These are phyloP conservation scores for Cliona cf. orientalis DNA, from an alignment of 37 sponge, comb jelly and placozoan genomes.

Conservation along the genomic window DNA sequence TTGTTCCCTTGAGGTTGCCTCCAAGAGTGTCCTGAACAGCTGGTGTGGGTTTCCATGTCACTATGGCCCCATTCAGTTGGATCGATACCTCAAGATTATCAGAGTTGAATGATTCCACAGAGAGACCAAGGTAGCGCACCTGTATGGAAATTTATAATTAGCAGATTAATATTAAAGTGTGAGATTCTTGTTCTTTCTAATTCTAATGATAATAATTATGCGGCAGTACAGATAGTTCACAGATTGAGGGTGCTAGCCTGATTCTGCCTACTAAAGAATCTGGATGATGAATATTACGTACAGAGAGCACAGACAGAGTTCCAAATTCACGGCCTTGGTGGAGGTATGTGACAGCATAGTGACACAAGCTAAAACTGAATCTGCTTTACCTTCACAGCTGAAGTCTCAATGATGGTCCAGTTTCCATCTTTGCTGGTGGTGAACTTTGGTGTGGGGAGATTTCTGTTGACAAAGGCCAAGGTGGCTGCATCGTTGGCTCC, in stretches of 20 bases:
- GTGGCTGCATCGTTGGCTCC: slow-evolving; percentile 44
- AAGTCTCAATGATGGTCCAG: slow-evolving; percentile 40
- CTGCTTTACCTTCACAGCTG: slow-evolving; percentile 45
- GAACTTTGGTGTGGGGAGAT: slow-evolving; percentile 49
- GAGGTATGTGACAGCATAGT: no score
- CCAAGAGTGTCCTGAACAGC: slow-evolving; percentile 20
- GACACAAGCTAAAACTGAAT: no score
- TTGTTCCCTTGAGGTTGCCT: slow-evolving; percentile 72
- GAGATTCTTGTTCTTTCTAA: no score
- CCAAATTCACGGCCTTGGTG: no score
- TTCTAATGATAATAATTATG: no score
- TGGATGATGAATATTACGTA: no score
- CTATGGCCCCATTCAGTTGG: slow-evolving; percentile 22
- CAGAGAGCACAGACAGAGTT: no score
- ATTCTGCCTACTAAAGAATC: no score
- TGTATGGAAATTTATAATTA: background rate
- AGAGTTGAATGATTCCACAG: slow-evolving; percentile 26
- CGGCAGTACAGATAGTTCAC: no score
- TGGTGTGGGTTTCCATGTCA: slow-evolving; percentile 59
- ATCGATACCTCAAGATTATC: slow-evolving; percentile 52
- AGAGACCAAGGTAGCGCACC: slow-evolving; percentile 39
- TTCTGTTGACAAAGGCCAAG: slow-evolving; percentile 59
- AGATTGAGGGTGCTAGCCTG: no score
- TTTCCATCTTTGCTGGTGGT: slow-evolving; percentile 23
- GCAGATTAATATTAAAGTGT: no score